A percentile compares a stretch with the other conserved stretches of the same genome.
Evolutionary conservation across 2,888 invertebrate genomes (phyloP).

Genomic region (Tenthredo distinguenda): DNA sequence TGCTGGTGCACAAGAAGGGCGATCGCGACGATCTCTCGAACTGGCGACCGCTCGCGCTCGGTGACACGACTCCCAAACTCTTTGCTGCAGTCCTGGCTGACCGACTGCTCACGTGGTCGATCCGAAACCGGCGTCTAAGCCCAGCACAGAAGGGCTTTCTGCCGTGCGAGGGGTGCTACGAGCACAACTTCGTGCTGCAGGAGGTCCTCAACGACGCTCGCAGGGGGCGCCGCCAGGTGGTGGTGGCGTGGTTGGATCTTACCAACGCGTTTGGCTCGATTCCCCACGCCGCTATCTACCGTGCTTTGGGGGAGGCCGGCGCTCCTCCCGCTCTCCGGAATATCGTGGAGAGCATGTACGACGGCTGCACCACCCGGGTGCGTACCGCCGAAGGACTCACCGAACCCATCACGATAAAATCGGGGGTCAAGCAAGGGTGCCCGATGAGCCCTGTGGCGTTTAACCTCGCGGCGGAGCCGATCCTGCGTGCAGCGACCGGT

Average conservation of each 20-base stretch:
- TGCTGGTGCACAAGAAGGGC: too few relatives aligned
- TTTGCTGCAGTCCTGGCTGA: conserved; percentile 60
- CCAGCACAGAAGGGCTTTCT: conserved; percentile 73
- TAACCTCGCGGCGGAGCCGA: conserved; percentile 68
- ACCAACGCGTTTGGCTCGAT: conserved; percentile 74
- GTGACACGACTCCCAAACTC: conserved; percentile 62
- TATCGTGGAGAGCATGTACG: conserved; percentile 58
- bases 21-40: conserved; percentile 61
- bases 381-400: conserved; percentile 51
- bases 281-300: conserved; percentile 67
- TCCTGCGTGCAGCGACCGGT: conserved; percentile 55
- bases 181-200: conserved; percentile 73
- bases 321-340: conserved; percentile 49
- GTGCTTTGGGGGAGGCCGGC: conserved; percentile 55
- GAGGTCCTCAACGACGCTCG: conserved; percentile 62
- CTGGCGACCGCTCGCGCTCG: conserved; percentile 69
- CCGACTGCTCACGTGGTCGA: conserved; percentile 60
- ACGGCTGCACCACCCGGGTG: conserved; percentile 57
- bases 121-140: conserved; percentile 53
- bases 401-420: conserved; percentile 57
- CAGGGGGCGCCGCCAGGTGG: conserved; percentile 55
- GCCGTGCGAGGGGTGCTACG: conserved; percentile 68
- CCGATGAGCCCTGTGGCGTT: conserved; percentile 71
- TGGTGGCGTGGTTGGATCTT: conserved; percentile 73
- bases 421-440: conserved; percentile 71